A percentile compares a stretch with the other conserved stretches of the same genome.
These are phyloP conservation scores for Drosophila virilis DNA, from an alignment of 1,140 invertebrate genomes.

Conservation along the genomic window DNA sequence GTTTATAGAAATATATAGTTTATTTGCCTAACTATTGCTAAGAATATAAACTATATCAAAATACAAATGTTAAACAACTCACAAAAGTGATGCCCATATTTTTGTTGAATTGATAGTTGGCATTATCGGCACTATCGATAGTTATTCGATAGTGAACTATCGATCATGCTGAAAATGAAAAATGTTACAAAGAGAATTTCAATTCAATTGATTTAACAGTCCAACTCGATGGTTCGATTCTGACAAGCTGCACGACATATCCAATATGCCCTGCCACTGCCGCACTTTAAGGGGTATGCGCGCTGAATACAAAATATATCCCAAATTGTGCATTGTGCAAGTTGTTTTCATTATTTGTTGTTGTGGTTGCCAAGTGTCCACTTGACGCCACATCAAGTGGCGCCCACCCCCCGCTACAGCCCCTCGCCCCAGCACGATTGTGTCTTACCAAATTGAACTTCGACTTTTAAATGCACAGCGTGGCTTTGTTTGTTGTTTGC, in stretches of 20 bases:
- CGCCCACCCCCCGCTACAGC: not conserved
- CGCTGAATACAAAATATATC: not conserved
- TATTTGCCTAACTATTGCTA: too few relatives aligned
- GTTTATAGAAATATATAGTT: too few relatives aligned
- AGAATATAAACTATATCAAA: too few relatives aligned
- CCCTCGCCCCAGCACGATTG: not conserved
- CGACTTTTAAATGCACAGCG: conserved; percentile 38
- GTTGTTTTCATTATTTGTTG: conserved; percentile 25
- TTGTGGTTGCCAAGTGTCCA: conserved; percentile 36
- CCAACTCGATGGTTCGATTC: not conserved
- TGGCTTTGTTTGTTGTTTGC: conserved; percentile 21
- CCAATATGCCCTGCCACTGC: not conserved
- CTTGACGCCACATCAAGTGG: conserved; percentile 31
- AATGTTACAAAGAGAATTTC: too few relatives aligned
- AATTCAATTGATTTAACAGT: too few relatives aligned
- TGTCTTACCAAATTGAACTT: conserved; percentile 36
- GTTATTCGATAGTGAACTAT: too few relatives aligned
- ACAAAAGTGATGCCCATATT: too few relatives aligned
- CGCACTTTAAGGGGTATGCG: not conserved
- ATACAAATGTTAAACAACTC: too few relatives aligned
- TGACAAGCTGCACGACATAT: not conserved
- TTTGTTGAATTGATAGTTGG: too few relatives aligned
- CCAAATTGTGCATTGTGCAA: conserved; percentile 30
- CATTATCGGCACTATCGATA: too few relatives aligned
- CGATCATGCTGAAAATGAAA: too few relatives aligned